These are phyloP conservation scores for Euphysa ruthae DNA, from an alignment of 30 jellyfish, hydroid and myxozoan species.

Conservation along the genomic window DNA sequence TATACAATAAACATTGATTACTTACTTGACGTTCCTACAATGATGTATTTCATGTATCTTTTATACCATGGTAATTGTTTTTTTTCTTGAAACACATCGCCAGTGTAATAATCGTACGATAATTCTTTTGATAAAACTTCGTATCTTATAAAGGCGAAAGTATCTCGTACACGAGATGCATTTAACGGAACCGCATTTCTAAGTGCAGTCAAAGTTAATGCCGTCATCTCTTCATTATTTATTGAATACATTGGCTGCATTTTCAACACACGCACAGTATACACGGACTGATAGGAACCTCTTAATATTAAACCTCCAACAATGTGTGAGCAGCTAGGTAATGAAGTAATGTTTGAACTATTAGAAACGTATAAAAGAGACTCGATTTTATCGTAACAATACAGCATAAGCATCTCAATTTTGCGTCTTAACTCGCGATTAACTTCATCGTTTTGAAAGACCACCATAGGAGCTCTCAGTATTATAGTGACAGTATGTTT, in stretches of 20 bases:
- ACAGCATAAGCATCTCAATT: slow-evolving; percentile 41
- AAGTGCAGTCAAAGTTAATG: neutral
- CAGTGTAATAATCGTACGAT: slow-evolving; percentile 1
- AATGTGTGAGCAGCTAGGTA: neutral
- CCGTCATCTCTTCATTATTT: slow-evolving; percentile 22
- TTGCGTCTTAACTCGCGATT: slow-evolving; percentile 16
- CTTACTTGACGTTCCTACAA: neutral
- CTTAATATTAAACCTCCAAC: neutral
- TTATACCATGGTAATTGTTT: slow-evolving; percentile 6
- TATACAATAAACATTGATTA: too few relatives aligned
- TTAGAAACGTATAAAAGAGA: neutral
- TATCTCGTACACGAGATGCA: slow-evolving; percentile 4
- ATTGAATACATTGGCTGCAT: neutral
- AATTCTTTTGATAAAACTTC: neutral
- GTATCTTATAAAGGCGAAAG: neutral
- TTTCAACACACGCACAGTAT: neutral
- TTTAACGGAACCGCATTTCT: neutral
- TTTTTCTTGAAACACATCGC: neutral
- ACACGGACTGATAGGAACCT: neutral
- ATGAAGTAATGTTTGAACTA: neutral
- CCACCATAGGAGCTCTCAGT: slow-evolving; percentile 10
- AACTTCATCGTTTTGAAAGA: neutral
- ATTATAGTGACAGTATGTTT: slow-evolving; percentile 8
- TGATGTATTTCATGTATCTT: slow-evolving; percentile 3
- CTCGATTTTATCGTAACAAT: slow-evolving; percentile 9